Conservation (phyloP, 1,140 invertebrate genomes). For the Pogonomyrmex barbatus region DNA sequence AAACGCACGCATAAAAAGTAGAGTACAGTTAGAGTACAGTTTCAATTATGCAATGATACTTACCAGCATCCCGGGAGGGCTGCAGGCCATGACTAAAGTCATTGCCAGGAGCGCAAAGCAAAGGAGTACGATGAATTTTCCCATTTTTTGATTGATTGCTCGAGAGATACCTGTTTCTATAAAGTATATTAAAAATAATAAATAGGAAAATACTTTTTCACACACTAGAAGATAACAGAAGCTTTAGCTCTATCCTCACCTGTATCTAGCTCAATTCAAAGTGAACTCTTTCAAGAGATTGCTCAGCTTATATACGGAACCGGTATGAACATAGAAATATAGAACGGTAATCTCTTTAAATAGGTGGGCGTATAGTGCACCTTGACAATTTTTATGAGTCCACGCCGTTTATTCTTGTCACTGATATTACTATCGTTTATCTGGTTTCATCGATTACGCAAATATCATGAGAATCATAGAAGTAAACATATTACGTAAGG, state of each 20-base stretch:
- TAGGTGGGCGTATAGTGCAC: background rate
- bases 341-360: constrained; percentile 6
- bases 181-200: background rate
- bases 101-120: constrained; percentile 55
- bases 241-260: constrained; percentile 38
- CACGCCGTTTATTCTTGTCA: background rate
- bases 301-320: constrained; percentile 56
- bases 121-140: constrained; percentile 62
- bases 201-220: background rate
- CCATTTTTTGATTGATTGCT: constrained; percentile 68
- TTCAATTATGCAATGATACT: constrained; percentile 39
- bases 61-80: constrained; percentile 40
- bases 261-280: background rate
- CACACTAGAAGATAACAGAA: background rate
- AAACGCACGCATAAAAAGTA: background rate
- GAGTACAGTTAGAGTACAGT: background rate
- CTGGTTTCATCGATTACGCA: constrained; percentile 14
- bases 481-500: constrained; percentile 60
- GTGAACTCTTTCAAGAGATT: background rate
- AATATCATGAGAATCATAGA: constrained; percentile 1
- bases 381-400: constrained; percentile 14
- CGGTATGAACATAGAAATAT: background rate
- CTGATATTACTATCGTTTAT: constrained; percentile 65
- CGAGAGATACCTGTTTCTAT: background rate
- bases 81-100: constrained; percentile 47